phyloP scores from a whole-genome alignment of 1,140 invertebrate species.

The Zaprionus nigranus region DNA sequence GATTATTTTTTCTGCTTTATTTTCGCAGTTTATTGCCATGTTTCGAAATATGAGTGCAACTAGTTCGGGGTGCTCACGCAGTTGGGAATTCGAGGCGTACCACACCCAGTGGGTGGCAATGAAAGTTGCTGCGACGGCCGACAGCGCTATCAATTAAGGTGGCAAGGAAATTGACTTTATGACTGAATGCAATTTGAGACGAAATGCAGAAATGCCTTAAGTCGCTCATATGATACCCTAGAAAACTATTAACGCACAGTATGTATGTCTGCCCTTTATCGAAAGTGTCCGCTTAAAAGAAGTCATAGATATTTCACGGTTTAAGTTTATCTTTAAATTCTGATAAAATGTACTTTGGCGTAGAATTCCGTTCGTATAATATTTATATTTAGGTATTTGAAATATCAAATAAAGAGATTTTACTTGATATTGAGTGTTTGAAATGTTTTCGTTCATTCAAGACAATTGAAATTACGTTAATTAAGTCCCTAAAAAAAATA shows the following conservation, averaged over 20 bases:
- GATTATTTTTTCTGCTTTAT: slow-evolving; percentile 3
- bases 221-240: not conserved
- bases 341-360: too few relatives aligned
- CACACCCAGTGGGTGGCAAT: slow-evolving; percentile 28
- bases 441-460: too few relatives aligned
- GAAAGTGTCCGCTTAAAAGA: too few relatives aligned
- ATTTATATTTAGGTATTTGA: too few relatives aligned
- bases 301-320: too few relatives aligned
- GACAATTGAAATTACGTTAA: too few relatives aligned
- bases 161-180: not conserved
- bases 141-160: slow-evolving; percentile 22
- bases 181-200: not conserved
- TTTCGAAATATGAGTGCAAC: slow-evolving; percentile 72
- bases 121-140: slow-evolving; percentile 14
- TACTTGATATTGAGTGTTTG: too few relatives aligned
- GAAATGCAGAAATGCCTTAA: not conserved
- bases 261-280: too few relatives aligned
- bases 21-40: slow-evolving; percentile 61
- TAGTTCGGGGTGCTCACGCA: slow-evolving; percentile 31
- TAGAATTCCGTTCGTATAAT: too few relatives aligned
- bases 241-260: not conserved
- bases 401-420: too few relatives aligned
- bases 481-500: too few relatives aligned
- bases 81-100: slow-evolving; percentile 31
- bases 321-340: too few relatives aligned